Evolutionary conservation across 2,113 vertebrate species (phyloP), one percentile per base, ranked within the genome.

Genomic region (Pandion haliaetus): DNA sequence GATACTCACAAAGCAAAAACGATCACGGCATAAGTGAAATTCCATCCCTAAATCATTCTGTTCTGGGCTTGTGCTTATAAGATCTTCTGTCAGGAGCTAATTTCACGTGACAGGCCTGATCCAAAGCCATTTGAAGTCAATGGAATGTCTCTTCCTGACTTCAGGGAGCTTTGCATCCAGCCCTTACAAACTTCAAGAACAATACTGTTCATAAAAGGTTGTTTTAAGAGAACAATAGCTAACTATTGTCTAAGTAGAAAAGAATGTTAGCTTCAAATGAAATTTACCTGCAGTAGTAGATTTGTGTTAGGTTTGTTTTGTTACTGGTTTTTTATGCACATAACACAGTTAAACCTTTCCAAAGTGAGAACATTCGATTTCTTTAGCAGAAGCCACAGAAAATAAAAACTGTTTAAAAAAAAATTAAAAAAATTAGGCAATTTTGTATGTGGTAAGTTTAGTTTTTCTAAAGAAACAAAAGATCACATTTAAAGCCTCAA

Each of bases 21-120:
- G 7, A 83, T 61, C 58, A 86, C 2, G 7, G 86, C n/a, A 61
- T 83, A 67, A 95, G 82, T 86, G 66, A 93, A 86, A 97, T 94
- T 88, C 91, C 82, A 92, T 32, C 71, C 91, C 78, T 74, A 91
- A 86, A 77, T 80, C 18, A 71, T 77, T 94, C 78, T 57, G 47
- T 83, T 82, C 82, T 91, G 67, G 1, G 34, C 36, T 73, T 91
- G 58, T 97, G 84, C 79, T 91, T 91, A 32, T 66, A 95, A 82
- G 38, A 87, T 95, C 95, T 94, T 89, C 97, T 93, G 85, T 70
- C 89, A 93, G 89, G 32, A 85, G 78, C 79, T 97, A 96, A 97
- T 97, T 91, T 93, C 93, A 97, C 42, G 25, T 93, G 96, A 95
- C 96, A 97, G 87, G 84, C 74, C 36, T 93, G 94, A 95, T 94